Base-by-base conservation (phyloP, 2,113 vertebrate species). In the Tichodroma muraria region DNA sequence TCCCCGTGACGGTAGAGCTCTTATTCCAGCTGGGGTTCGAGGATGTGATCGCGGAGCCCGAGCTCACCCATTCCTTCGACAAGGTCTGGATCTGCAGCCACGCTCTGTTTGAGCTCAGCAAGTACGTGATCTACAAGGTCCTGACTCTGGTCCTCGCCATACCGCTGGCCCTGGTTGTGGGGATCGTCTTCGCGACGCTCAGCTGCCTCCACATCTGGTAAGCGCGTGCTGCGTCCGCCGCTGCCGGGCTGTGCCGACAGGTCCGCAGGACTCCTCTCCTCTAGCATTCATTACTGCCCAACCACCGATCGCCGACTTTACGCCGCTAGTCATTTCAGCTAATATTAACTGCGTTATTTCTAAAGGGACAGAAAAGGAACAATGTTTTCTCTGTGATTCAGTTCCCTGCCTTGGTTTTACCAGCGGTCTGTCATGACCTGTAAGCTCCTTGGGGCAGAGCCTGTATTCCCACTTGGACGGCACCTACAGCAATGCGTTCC, bases 191-290 rank as follows among this genome's bases (percentile, higher is more conserved):
- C 66, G 99, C 98, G 7, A 75, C 97, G 28, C 98, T 99, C 95
- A 99, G 99, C 98, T 99, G 98, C 57, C 90, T 99, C 81, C 99
- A 99, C 97, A 98, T 99, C 97, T 99, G 99, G 99, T 99, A 97
- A 97, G 98, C 47, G 72, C 15, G 10, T 45, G 38, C 15, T 2
- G 40, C 6, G 64, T 23, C 18, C 11, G 6, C 6, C 24, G 7
- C 33, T 30, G 27, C 18, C 13, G 64, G 38, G 70, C 87, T 81
- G 61, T 53, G 80, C 70, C 6, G 15, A 0, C 44, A 45, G 85
- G 78, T 24, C 85, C 4, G 63, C 71, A 16, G 18, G 10, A 2
- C 65, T 8, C n/a, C 4, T 7, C 52, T 18, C 6, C 18, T 13
- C 11, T 6, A 5, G 65, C 40, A 0, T 4, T 40, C 49, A 0